phyloP scores from a whole-genome alignment of 2,797 vertebrate genomes.

The Centropyge bicolor region DNA sequence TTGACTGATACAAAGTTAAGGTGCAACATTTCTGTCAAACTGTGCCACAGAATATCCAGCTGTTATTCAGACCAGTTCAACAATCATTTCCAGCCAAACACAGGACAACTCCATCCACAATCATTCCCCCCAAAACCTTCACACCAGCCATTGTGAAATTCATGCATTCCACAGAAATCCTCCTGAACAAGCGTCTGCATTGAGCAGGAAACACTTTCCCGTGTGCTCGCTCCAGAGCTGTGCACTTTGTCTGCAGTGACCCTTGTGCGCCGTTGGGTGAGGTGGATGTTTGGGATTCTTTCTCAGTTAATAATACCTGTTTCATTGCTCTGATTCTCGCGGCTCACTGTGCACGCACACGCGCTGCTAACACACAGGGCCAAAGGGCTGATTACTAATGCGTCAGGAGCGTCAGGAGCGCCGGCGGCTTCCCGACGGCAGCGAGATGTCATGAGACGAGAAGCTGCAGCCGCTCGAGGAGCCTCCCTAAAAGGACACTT shows the following conservation, averaged over 20 bases:
- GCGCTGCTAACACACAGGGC: slow-evolving; percentile 13
- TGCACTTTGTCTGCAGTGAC: slow-evolving; percentile 39
- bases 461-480: slow-evolving; percentile 32
- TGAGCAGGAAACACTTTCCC: slow-evolving; percentile 4
- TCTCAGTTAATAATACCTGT: slow-evolving; percentile 52
- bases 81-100: background rate
- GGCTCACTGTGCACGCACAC: slow-evolving; percentile 21
- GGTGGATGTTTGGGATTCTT: slow-evolving; percentile 69
- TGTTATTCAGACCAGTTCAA: background rate
- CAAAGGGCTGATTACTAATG: slow-evolving; percentile 59
- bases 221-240: background rate
- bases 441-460: slow-evolving; percentile 38
- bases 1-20: background rate
- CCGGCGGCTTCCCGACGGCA: slow-evolving; percentile 40
- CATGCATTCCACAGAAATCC: background rate
- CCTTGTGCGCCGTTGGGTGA: slow-evolving; percentile 35
- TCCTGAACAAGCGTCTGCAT: background rate
- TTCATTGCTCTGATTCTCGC: slow-evolving; percentile 33
- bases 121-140: background rate
- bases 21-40: background rate
- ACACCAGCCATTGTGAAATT: background rate
- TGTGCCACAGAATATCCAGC: background rate
- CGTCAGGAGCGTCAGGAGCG: slow-evolving; percentile 45
- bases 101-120: background rate
- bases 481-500: slow-evolving; percentile 50